Evolutionary conservation across 2,888 invertebrate species (phyloP).

Genomic region (Caenorhabditis afra): DNA sequence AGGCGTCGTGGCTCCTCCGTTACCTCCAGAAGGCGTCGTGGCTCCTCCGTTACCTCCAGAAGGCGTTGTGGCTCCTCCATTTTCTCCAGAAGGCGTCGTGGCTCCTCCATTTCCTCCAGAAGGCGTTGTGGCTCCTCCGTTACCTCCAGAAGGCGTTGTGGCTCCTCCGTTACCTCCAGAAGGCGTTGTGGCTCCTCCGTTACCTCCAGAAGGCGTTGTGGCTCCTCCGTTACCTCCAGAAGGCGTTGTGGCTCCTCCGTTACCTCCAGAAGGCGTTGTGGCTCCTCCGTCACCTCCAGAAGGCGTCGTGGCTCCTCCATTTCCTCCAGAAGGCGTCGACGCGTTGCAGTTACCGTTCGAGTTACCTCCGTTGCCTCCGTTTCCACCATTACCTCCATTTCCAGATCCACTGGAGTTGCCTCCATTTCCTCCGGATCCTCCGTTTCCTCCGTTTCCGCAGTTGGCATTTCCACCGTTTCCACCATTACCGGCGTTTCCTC

Average conservation of each 20-base stretch:
- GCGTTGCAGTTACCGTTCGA: neutral
- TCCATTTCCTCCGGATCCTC: conserved; percentile 2
- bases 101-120: too few relatives aligned
- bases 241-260: too few relatives aligned
- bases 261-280: too few relatives aligned
- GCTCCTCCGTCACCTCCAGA: neutral
- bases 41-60: conserved; percentile 6
- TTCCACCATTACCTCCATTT: conserved; percentile 7
- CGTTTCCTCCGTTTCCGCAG: conserved; percentile 5
- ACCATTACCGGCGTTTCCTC: neutral
- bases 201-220: too few relatives aligned
- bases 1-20: neutral
- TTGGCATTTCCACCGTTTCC: conserved; percentile 3
- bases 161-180: too few relatives aligned
- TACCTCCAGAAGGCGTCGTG: neutral
- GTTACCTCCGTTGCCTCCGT: conserved; percentile 14
- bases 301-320: neutral
- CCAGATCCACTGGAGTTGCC: conserved; percentile 5
- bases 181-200: too few relatives aligned
- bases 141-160: too few relatives aligned
- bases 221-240: too few relatives aligned
- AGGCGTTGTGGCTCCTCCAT: neutral
- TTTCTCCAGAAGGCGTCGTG: too few relatives aligned
- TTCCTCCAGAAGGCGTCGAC: neutral
- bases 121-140: too few relatives aligned